Evolutionary conservation across 2,888 invertebrate genomes (phyloP), one percentile per base, ranked within the genome.

Genomic region (Mimachlamys varia): DNA sequence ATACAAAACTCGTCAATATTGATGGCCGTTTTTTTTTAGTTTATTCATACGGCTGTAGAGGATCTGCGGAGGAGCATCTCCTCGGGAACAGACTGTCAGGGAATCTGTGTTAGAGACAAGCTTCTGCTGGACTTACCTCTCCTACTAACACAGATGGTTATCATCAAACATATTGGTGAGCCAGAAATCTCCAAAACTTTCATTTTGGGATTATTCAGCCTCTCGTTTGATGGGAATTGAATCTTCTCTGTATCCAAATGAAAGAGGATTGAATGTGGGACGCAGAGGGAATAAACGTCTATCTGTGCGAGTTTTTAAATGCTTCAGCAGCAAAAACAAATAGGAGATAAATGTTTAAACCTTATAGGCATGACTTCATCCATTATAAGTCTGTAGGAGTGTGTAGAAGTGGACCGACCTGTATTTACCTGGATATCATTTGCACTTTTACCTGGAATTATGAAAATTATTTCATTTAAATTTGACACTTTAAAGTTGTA

Each of bases 1-100:
- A 76, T 22, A 76, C 76, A 27, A 76, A 3, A 76, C 76, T 33
- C 76, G 33, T 76, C 76, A 76, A 76, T 76, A 76, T 76, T 76
- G 76, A 76, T 76, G 76, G 76, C 33, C 33, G 76, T 76, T 76
- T 76, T 76, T 76, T 76, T 76, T 76, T 1, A 76, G 76, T 76
- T 76, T 76, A 76, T 76, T 76, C 76, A 27, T 76, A 76, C 76
- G 33, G 76, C 76, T 33, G 62, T 62, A 76, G 33, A 27, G 76
- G 76, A 76, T 12, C 76, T 33, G 76, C n/a, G 62, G 12, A 76
- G 76, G 53, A 53, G 53, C 19, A 53, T 53, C 53, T 44, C 44
- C 44, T 44, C 44, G 5, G 53, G 53, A 53, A 53, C 53, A 10
- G 53, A 13, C 76, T 76, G 76, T 76, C 76, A 76, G 76, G 62